Base-by-base conservation (phyloP, 2,888 invertebrate genomes). In the Silvanus unidentatus region DNA sequence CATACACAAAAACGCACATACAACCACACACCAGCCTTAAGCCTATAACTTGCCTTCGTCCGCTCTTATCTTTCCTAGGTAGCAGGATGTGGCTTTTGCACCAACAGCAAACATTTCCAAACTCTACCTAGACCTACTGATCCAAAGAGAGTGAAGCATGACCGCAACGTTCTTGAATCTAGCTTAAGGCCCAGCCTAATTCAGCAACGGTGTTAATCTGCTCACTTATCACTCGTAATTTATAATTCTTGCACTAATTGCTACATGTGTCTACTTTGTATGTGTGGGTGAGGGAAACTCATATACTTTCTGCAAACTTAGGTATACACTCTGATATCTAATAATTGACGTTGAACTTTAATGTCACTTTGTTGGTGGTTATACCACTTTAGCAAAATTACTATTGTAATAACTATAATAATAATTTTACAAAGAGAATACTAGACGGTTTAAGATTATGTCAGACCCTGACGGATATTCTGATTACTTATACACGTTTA, bases 141-240 rank as follows among this genome's bases (percentile, higher is more conserved):
- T 41, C 45, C 45, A 38, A 32, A 45, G 45, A 45, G 39, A 39
- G 35, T 10, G 36, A 36, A 36, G 45, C 45, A 40, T 45, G 45
- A 45, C 45, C 41, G 22, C 45, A 45, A 37, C 41, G 45, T 39
- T 38, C 45, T 37, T 37, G 45, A 38, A 37, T 9, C 37, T 11
- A 15, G 38, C 41, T 45, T 45, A 41, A 36, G 41, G 40, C 41
- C 28, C 12, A 32, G 41, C 40, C 36, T 40, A 32, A 34, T 34
- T 16, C 32, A 40, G 41, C 40, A 37, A 40, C 45, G 15, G 45
- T 29, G 41, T 41, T 45, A 45, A 45, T 45, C 41, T 45, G 22
- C 30, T 45, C 30, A 45, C 41, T 45, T 45, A 45, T 37, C 37
- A 37, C 15, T 15, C 32, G 32, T 37, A 37, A 37, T 37, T 37